These are phyloP conservation scores for Drosophila recens DNA, from an alignment of 2,888 invertebrate genomes.

Conservation along the genomic window DNA sequence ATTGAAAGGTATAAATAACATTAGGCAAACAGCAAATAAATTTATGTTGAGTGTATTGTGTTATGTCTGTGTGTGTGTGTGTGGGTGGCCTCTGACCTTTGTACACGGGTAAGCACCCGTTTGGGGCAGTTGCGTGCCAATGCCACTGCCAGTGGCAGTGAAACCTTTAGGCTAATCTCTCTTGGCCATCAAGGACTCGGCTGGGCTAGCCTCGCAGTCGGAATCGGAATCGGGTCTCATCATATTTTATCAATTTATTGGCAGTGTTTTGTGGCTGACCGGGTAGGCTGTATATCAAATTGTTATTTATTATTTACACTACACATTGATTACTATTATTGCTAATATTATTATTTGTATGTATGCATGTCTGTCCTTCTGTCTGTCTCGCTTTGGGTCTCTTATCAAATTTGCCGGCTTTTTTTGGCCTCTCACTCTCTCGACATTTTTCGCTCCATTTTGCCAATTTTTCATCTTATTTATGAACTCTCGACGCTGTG, in stretches of 20 bases:
- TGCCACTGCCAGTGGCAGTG: conserved; percentile 1
- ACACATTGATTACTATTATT: conserved; percentile 77
- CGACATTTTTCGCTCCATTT: conserved; percentile 60
- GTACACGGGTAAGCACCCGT: conserved; percentile 31
- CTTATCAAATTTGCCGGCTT: conserved; percentile 48
- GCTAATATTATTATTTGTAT: conserved; percentile 70
- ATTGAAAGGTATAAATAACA: conserved; percentile 81
- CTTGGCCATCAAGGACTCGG: conserved; percentile 44
- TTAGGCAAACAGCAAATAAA: conserved; percentile 81
- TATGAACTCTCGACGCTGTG: conserved; percentile 69
- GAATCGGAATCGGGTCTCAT: conserved; percentile 51
- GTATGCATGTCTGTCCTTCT: conserved; percentile 4
- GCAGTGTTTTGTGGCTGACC: conserved; percentile 58
- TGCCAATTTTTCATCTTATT: conserved; percentile 67
- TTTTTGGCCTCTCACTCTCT: conserved; percentile 23
- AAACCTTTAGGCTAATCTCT: conserved; percentile 59
- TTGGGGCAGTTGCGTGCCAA: conserved; percentile 46
- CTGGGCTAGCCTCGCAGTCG: conserved; percentile 4
- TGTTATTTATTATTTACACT: conserved; percentile 80
- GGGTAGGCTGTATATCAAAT: conserved; percentile 34
- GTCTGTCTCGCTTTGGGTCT: conserved; percentile 32
- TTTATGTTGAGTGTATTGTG: conserved; percentile 61
- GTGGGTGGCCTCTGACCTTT: conserved; percentile 25
- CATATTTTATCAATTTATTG: conserved; percentile 81
- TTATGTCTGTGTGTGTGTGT: conserved; percentile 28